Conservation (phyloP, 1,140 invertebrate species). For the Uloborus diversus region DNA sequence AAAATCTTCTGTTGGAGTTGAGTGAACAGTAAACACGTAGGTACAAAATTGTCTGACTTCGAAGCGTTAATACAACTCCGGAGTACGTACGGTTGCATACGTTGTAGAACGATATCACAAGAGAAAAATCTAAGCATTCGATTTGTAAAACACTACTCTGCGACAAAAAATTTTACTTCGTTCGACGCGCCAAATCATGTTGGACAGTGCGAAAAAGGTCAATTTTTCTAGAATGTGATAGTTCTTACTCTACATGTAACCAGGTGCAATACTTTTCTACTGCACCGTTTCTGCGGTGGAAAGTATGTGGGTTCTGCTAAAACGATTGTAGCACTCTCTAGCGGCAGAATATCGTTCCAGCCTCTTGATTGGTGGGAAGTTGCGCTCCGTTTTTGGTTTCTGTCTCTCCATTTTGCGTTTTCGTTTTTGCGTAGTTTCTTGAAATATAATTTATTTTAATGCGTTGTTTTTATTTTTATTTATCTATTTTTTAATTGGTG, state of each 20-base stretch:
- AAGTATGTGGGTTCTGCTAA: background rate
- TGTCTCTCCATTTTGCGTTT: background rate
- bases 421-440: background rate
- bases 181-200: background rate
- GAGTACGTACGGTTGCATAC: conserved; percentile 30
- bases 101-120: background rate
- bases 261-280: background rate
- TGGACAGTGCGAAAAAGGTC: no score
- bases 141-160: background rate
- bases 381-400: conserved; percentile 27
- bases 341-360: background rate
- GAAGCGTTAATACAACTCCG: background rate
- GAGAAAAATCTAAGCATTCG: background rate
- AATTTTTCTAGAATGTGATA: no score
- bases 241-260: no score
- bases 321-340: conserved; percentile 4
- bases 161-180: background rate
- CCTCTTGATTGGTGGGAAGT: conserved; percentile 26
- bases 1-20: background rate
- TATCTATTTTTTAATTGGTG: no score
- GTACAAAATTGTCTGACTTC: conserved; percentile 20
- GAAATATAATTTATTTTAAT: no score
- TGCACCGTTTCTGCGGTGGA: background rate
- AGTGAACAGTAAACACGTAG: conserved; percentile 22
- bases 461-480: no score